Percentiles rank a stretch among this genome's conserved stretches.
Conservation (phyloP, 2,113 vertebrate species). For the Psephotus haematonotus region DNA sequence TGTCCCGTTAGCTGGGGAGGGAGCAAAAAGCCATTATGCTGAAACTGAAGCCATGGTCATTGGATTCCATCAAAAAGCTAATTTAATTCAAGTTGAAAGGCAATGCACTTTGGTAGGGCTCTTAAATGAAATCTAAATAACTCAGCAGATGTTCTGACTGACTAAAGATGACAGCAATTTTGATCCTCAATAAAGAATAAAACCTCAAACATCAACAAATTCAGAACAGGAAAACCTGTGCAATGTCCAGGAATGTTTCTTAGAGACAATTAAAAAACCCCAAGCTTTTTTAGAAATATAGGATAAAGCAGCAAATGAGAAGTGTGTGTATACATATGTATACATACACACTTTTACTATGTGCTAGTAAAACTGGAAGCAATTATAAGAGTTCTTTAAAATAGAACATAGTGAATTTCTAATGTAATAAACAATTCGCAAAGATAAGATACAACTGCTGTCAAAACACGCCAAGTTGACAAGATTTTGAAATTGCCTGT, state of each 20-base stretch:
- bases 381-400: not conserved
- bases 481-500: not conserved
- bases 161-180: not conserved
- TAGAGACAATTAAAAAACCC: not conserved
- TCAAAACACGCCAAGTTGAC: constrained; percentile 35
- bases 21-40: not conserved
- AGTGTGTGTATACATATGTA: not conserved
- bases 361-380: not conserved
- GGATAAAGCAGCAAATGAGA: not conserved
- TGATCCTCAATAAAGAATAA: not conserved
- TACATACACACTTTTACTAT: not conserved
- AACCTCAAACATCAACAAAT: not conserved
- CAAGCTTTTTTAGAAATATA: not conserved
- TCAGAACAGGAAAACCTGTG: not conserved
- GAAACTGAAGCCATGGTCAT: not conserved
- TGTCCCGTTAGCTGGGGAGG: not conserved
- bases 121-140: not conserved
- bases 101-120: not conserved
- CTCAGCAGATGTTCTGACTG: not conserved
- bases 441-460: constrained; percentile 9
- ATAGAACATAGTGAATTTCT: constrained; percentile 21
- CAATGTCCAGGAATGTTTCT: not conserved
- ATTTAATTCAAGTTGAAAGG: not conserved
- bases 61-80: not conserved
- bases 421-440: constrained; percentile 24